A percentile compares a stretch with the other conserved stretches of the same genome.
Evolutionary conservation across 2,797 vertebrate genomes (phyloP).

Genomic region (Arrhamphus sclerolepis): DNA sequence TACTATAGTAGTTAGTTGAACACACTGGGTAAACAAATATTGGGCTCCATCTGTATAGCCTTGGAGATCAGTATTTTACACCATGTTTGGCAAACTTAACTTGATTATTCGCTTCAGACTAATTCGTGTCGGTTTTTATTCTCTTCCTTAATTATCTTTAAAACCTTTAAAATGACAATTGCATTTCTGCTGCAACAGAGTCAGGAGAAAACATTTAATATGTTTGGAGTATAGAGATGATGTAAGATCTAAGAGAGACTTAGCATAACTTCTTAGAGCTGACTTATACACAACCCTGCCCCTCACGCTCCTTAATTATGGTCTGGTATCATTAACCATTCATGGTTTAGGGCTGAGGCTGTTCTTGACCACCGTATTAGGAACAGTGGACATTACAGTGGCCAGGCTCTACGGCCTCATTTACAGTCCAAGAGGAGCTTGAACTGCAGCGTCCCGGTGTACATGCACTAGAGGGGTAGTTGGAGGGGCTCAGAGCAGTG

Average conservation of each 20-base stretch:
- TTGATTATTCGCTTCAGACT: slow-evolving; percentile 49
- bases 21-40: slow-evolving; percentile 65
- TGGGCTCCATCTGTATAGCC: slow-evolving; percentile 63
- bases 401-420: slow-evolving; percentile 59
- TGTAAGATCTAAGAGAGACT: slow-evolving; percentile 38
- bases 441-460: slow-evolving; percentile 60
- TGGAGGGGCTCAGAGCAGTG: slow-evolving; percentile 55
- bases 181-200: slow-evolving; percentile 9
- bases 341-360: slow-evolving; percentile 26
- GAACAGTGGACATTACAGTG: slow-evolving; percentile 39
- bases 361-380: slow-evolving; percentile 30
- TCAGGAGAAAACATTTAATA: slow-evolving; percentile 3
- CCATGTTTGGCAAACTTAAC: slow-evolving; percentile 52
- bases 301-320: slow-evolving; percentile 35
- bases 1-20: slow-evolving; percentile 64
- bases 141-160: slow-evolving; percentile 13
- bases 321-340: slow-evolving; percentile 36
- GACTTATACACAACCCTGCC: slow-evolving; percentile 24
- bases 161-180: slow-evolving; percentile 4
- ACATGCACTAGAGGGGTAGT: slow-evolving; percentile 58
- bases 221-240: neutral
- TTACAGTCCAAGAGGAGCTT: slow-evolving; percentile 61
- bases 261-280: slow-evolving; percentile 36
- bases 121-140: slow-evolving; percentile 20
- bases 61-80: slow-evolving; percentile 49